phyloP scores from a whole-genome alignment of 2,888 invertebrate genomes.

The Zhuqinia jingwanae region DNA sequence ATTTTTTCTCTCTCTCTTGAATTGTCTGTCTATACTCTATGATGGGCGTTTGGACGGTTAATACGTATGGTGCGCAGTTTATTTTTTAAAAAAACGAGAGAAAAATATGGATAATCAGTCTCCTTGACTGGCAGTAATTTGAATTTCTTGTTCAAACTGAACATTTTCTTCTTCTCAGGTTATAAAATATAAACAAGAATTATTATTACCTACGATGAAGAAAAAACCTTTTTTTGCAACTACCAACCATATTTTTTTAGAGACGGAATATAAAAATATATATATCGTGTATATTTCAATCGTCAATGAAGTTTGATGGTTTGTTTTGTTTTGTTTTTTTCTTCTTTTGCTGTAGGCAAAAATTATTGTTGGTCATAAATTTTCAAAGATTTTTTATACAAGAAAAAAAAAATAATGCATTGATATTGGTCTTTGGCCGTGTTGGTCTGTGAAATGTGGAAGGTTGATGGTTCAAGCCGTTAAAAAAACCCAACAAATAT shows the following conservation, averaged over 20 bases:
- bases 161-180: not conserved
- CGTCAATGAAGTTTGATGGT: slow-evolving; percentile 21
- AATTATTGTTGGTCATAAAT: slow-evolving; percentile 68
- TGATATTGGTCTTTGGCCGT: no score
- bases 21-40: slow-evolving; percentile 32
- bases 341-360: slow-evolving; percentile 40
- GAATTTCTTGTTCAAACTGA: slow-evolving; percentile 10
- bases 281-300: slow-evolving; percentile 10
- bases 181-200: no score
- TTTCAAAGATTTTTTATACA: slow-evolving; percentile 42
- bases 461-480: slow-evolving; percentile 55
- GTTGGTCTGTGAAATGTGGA: slow-evolving; percentile 49
- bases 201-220: no score
- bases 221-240: slow-evolving; percentile 54
- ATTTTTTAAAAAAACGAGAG: not conserved
- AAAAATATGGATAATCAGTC: not conserved
- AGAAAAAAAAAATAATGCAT: no score
- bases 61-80: not conserved
- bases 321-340: no score
- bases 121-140: slow-evolving; percentile 13
- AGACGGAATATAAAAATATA: not conserved
- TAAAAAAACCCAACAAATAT: not conserved
- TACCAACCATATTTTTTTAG: not conserved
- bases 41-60: not conserved
- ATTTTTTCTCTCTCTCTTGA: slow-evolving; percentile 24